A percentile compares a stretch with the other conserved stretches of the same genome.
phyloP scores from a whole-genome alignment of 2,113 vertebrate genomes.

The Paratilapia polleni region DNA sequence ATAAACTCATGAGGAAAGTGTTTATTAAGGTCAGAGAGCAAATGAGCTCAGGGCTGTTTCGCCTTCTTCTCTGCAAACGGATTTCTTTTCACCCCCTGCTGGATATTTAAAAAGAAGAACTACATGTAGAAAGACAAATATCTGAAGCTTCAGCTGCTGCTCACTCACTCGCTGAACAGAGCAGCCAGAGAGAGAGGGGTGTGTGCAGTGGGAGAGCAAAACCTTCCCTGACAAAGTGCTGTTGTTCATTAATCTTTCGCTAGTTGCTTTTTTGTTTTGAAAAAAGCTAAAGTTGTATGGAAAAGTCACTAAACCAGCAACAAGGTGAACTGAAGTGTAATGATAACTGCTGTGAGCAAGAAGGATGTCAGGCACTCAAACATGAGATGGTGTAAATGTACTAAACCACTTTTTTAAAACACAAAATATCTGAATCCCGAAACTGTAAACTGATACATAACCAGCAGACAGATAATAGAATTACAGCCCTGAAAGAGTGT shows the following conservation, averaged over 20 bases:
- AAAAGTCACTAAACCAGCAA: too few species aligned
- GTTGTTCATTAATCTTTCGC: not conserved
- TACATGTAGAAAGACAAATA: not conserved
- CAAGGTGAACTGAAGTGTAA: not conserved
- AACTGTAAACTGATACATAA: accelerated
- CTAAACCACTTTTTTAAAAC: not conserved
- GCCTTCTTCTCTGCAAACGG: not conserved
- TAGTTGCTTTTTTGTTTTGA: not conserved
- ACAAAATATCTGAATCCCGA: not conserved
- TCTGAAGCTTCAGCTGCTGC: not conserved
- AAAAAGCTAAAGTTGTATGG: not conserved
- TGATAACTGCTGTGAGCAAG: not conserved
- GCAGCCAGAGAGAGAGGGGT: not conserved
- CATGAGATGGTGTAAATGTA: not conserved
- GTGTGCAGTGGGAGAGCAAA: too few species aligned
- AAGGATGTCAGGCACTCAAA: not conserved
- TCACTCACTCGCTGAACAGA: not conserved
- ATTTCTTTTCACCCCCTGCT: not conserved
- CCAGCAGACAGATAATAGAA: not conserved
- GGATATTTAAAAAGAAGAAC: not conserved
- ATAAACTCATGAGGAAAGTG: accelerated
- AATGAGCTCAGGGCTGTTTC: not conserved
- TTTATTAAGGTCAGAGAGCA: not conserved
- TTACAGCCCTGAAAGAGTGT: not conserved
- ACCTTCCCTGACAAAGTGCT: not conserved